Base-by-base conservation (phyloP, 2,797 vertebrate species). In the Oophaga sylvatica region DNA sequence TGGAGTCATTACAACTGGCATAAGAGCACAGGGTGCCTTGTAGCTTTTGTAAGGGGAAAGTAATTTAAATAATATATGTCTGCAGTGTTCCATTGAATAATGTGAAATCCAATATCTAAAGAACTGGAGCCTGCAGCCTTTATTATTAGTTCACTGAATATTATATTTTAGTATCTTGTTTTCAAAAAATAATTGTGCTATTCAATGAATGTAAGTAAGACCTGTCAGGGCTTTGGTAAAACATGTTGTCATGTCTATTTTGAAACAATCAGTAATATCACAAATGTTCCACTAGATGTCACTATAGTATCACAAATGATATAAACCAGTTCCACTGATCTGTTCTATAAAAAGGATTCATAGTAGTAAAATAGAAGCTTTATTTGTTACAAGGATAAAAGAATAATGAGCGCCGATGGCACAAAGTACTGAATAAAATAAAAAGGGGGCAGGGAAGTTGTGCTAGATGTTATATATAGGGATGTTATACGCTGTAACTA, bases 211-310 rank as follows among this genome's bases (percentile, higher is more conserved):
- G 11, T 53, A 0, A 1, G 11, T 53, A 0, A 1, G 48, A 53
- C 48, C 8, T 53, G 11, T 53, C 1, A 7, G 48, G 48, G 7
- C 48, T 53, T 53, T 0, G 8, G 9, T 7, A 53, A 11, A 41
- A 41, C 35, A 35, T 35, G 35, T 41, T 41, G 35, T 41, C 67
- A 31, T 31, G 26, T 4, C 35, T 45, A 11, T 75, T 48, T 22
- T 48, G 17, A 45, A 31, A 71, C 9, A 73, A 41, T n/a, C 2
- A 41, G 79, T 45, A 45, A 20, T 22, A 80, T 1, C 26, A 10
- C 20, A 65, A 41, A 1, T 65, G 45, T 45, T 63, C 79, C 79
- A 80, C 79, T n/a, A 63, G 79, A 80, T 80, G 79, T 41, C 79
- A 65, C 79, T 63, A 22, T 22, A 45, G 31, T 63, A 63, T 16